Conservation (phyloP, 2,797 vertebrate genomes). For the Rhabdophis nuchalis region DNA sequence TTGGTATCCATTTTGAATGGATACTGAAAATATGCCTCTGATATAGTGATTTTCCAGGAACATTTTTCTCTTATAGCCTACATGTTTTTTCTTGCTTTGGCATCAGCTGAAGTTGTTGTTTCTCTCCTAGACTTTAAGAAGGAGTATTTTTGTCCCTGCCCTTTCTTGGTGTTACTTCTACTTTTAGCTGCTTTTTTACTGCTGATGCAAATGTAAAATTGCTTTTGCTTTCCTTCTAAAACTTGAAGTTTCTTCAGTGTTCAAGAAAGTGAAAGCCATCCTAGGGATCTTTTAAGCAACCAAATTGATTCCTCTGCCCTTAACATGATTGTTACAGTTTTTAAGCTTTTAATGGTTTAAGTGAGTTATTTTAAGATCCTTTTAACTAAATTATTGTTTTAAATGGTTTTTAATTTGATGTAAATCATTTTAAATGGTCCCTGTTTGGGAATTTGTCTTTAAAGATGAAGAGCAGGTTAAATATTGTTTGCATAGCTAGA, state of each 20-base stretch:
- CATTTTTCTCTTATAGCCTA: not conserved
- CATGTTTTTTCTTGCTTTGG: not conserved
- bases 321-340: not conserved
- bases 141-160: not conserved
- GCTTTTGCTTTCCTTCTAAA: not conserved
- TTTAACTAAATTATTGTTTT: not conserved
- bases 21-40: not conserved
- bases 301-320: not conserved
- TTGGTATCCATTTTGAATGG: not conserved
- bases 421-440: not conserved
- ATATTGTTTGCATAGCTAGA: not conserved
- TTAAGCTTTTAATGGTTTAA: not conserved
- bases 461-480: not conserved
- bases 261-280: not conserved
- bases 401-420: not conserved
- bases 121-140: not conserved
- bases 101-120: not conserved
- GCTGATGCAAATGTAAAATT: not conserved
- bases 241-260: not conserved
- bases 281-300: not conserved
- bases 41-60: not conserved
- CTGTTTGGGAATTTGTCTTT: not conserved
- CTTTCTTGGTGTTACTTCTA: not conserved
- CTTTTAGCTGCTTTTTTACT: not conserved
- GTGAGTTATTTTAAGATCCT: not conserved